Evolutionary conservation across 2,797 vertebrate species (phyloP).

Genomic region (Neopelma chrysocephalum): DNA sequence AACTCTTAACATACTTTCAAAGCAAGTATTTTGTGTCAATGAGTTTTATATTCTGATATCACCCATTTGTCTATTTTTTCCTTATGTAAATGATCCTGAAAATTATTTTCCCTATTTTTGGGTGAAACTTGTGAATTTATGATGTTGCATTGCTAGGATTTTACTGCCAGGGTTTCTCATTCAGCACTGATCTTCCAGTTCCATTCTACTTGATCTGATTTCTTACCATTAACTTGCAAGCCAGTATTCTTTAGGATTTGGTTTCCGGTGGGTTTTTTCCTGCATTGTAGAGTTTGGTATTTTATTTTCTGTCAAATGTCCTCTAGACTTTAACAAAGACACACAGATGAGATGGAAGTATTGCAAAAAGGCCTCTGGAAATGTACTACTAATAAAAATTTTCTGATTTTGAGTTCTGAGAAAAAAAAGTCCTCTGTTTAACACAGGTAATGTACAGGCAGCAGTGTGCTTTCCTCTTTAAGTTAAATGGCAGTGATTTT

Average conservation of each 20-base stretch:
- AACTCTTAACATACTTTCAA: background rate
- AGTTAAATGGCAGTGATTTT: background rate
- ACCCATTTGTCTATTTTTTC: background rate
- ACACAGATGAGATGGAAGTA: background rate
- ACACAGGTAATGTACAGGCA: background rate
- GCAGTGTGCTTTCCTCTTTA: background rate
- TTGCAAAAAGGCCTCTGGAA: background rate
- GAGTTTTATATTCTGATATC: background rate
- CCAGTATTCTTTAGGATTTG: background rate
- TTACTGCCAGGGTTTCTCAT: background rate
- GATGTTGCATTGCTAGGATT: background rate
- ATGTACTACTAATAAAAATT: background rate
- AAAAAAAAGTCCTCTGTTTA: background rate
- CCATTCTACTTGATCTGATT: background rate
- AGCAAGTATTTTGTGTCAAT: background rate
- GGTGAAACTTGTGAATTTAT: background rate
- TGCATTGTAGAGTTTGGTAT: background rate
- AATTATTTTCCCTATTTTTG: background rate
- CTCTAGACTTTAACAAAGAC: background rate
- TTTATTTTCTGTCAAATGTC: background rate
- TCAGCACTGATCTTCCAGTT: background rate
- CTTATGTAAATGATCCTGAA: background rate
- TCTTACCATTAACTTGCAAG: background rate
- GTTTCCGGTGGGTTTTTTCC: background rate
- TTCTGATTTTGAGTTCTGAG: background rate